phyloP scores from a whole-genome alignment of 2,888 invertebrate species.

The Amphipyra berbera region DNA sequence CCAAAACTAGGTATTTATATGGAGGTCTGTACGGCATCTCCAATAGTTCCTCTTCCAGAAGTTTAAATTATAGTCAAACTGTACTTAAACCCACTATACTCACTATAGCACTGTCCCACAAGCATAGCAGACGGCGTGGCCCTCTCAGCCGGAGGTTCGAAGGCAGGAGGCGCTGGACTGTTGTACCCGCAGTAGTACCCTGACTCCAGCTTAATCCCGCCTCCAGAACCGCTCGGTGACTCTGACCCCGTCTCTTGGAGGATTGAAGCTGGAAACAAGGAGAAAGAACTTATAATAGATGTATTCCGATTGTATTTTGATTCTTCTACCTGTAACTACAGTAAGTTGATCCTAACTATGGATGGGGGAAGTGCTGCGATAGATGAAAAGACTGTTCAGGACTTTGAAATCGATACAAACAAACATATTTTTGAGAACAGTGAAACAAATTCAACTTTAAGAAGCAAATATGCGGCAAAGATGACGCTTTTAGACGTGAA shows the following conservation, averaged over 20 bases:
- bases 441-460: too few species aligned
- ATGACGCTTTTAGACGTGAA: too few species aligned
- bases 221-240: conserved; percentile 86
- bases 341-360: neutral
- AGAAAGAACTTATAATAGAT: neutral
- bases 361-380: neutral
- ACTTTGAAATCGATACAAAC: too few species aligned
- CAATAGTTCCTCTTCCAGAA: too few species aligned
- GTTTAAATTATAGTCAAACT: too few species aligned
- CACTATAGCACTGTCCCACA: conserved; percentile 94
- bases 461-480: too few species aligned
- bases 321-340: neutral
- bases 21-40: too few species aligned
- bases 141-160: conserved; percentile 82
- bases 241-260: conserved; percentile 96
- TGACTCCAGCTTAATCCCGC: conserved; percentile 87
- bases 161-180: conserved; percentile 84
- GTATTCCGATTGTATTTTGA: neutral
- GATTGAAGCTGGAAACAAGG: conserved; percentile 94
- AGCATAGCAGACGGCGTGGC: conserved; percentile 92
- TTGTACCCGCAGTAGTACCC: conserved; percentile 88
- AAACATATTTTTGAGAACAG: too few species aligned
- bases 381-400: too few species aligned
- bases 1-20: neutral
- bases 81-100: conserved; percentile 74